A percentile compares a stretch with the other conserved stretches of the same genome.
phyloP scores from a whole-genome alignment of 2,113 vertebrate genomes.

The Passer montanus region DNA sequence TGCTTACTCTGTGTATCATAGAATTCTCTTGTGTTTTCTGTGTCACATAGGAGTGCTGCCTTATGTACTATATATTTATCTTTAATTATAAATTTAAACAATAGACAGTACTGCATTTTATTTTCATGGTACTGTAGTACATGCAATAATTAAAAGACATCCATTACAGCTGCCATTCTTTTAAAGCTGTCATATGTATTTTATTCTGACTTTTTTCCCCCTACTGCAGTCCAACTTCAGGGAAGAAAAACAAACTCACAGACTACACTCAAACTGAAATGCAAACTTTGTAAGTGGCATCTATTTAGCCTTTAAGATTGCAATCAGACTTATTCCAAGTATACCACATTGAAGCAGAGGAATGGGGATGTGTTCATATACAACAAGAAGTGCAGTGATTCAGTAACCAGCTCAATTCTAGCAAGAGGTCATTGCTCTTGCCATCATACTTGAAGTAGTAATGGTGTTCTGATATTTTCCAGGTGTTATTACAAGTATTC shows the following conservation, averaged over 20 bases:
- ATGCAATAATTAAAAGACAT: conserved; percentile 4
- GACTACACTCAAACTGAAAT: not conserved
- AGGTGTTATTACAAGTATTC: not conserved
- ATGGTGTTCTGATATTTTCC: not conserved
- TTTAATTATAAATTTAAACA: conserved; percentile 24
- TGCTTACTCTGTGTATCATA: not conserved
- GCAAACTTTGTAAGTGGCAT: not conserved
- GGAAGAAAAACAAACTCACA: not conserved
- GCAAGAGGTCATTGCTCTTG: not conserved
- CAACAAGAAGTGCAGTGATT: not conserved
- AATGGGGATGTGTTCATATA: not conserved
- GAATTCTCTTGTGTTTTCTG: not conserved
- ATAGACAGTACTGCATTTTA: not conserved
- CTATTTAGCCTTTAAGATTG: not conserved
- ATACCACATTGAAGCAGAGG: not conserved
- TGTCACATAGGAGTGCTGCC: not conserved
- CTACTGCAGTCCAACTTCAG: not conserved
- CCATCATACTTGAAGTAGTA: not conserved
- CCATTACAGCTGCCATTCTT: not conserved
- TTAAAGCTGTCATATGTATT: not conserved
- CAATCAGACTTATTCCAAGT: not conserved
- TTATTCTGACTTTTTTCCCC: not conserved
- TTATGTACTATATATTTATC: not conserved
- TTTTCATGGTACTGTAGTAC: not conserved
- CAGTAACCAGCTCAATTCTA: not conserved